Evolutionary conservation across 2,888 invertebrate species (phyloP), one percentile per base, ranked within the genome.

Genomic region (Atherix ibis): DNA sequence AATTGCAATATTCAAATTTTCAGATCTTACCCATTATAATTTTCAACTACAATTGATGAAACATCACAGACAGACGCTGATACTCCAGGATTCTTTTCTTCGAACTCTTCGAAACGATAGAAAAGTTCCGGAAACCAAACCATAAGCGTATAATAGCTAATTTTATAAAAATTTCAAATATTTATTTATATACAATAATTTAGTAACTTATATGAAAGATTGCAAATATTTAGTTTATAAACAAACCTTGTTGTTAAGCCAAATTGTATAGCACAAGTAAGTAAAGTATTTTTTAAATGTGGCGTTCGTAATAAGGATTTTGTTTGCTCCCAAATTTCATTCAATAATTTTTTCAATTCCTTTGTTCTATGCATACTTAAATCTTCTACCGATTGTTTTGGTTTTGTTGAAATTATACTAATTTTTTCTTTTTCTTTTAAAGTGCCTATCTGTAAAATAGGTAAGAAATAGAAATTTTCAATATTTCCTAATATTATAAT

Each of bases 61-160:
- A 83, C 80, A 48, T 79, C 77, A 53, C 83, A 83, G 5, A 84
- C 78, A 0, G 80, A 76, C 0, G 80, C 79, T 0, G 68, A 66
- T 32, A 70, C 65, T 41, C 71, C 73, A 1, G 79, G 79, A 65
- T 76, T 66, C 2, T 62, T 54, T 17, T 58, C 52, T 51, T 81
- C 81, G 54, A 73, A 82, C 47, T 76, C 75, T 49, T 82, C 80
- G 57, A 82, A 82, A 34, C 87, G 76, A 58, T 75, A 74, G 63
- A 88, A 88, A 47, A 88, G 61, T 57, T 87, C 87, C 10, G 87
- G 87, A 62, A 88, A 87, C 88, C 88, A 89, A 55, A 88, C 73
- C 81, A 85, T 87, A 27, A 88, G 63, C 5, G 88, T 88, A 57
- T 88, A 88, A 62, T 87, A 88, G 52, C 88, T 88, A 63, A 10